Conservation (phyloP, 2,888 invertebrate species). For the Dynastes tityus region DNA sequence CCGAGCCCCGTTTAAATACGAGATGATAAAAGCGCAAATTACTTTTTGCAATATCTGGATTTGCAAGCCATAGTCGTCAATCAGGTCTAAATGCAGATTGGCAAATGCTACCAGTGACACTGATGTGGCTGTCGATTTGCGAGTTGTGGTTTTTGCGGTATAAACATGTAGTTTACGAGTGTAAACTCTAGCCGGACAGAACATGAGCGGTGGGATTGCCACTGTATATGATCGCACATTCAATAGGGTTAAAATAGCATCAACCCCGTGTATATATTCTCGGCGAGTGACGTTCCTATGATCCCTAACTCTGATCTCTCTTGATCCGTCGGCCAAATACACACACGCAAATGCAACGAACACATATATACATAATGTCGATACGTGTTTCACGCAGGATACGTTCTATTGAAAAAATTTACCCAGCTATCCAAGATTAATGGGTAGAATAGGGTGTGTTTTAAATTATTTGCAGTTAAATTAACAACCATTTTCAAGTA, state of each 20-base stretch:
- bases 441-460: neutral
- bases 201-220: constrained; percentile 69
- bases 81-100: constrained; percentile 69
- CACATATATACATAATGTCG: neutral
- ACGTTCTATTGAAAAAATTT: constrained; percentile 19
- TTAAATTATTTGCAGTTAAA: neutral
- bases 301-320: constrained; percentile 64
- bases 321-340: constrained; percentile 52
- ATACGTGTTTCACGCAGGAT: neutral
- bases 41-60: constrained; percentile 54
- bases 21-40: constrained; percentile 53
- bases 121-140: constrained; percentile 71
- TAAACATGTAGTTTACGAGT: constrained; percentile 71
- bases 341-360: constrained; percentile 1
- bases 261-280: constrained; percentile 61
- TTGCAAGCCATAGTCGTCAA: constrained; percentile 65
- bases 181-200: constrained; percentile 67
- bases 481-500: neutral
- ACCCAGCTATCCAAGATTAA: constrained; percentile 2
- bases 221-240: constrained; percentile 66
- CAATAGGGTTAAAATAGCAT: constrained; percentile 67
- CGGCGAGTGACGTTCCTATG: constrained; percentile 63
- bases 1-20: constrained; percentile 42
- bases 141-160: constrained; percentile 72
- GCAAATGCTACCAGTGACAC: constrained; percentile 68